Base-by-base conservation (phyloP, 2,113 vertebrate genomes). In the Pogona vitticeps region DNA sequence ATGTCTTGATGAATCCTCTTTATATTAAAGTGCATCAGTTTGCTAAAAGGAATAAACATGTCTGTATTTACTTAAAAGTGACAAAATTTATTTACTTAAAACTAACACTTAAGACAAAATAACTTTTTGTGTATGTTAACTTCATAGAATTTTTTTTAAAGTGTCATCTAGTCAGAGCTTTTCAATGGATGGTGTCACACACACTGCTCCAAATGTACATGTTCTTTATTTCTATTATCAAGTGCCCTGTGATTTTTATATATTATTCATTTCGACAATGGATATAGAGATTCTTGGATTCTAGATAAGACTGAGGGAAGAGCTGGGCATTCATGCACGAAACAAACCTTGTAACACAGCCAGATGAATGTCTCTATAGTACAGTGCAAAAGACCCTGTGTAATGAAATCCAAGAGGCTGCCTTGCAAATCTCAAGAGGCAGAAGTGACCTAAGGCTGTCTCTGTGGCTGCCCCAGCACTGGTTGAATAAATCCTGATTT, bases 401-500 rank as follows among this genome's bases (percentile, higher is more conserved):
- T 71, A 76, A 6, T 88, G 87, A 91, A 88, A 80, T 88, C 79
- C 86, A 56, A 0, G 40, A 77, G 28, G 87, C 80, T 75, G 80
- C 15, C 23, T 82, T 88, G 42, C 65, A 92, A 59, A 87, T 88
- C 71, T 91, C 72, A 56, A 76, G 61, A 86, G 89, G 67, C 79
- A 92, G 42, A 91, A 88, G 31, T 89, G 87, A 91, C 92, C 78
- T 31, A 31, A 88, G 89, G 91, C 83, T 72, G 59, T 8, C 83
- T 76, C 81, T 42, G 1, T 59, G 46, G 36, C 76, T 92, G 63
- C 77, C 56, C 38, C 26, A 36, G 23, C 38, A 38, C 85, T 92
- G 61, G 56, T 76, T 88, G 84, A 86, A 59, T 70, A 59, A 81
- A 76, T 91, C 91, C 88, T 85, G 26, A 72, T 87, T 83, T 87